A percentile compares a stretch with the other conserved stretches of the same genome.
Conservation (phyloP, 2,113 vertebrate species). For the Ceratotherium simum region DNA sequence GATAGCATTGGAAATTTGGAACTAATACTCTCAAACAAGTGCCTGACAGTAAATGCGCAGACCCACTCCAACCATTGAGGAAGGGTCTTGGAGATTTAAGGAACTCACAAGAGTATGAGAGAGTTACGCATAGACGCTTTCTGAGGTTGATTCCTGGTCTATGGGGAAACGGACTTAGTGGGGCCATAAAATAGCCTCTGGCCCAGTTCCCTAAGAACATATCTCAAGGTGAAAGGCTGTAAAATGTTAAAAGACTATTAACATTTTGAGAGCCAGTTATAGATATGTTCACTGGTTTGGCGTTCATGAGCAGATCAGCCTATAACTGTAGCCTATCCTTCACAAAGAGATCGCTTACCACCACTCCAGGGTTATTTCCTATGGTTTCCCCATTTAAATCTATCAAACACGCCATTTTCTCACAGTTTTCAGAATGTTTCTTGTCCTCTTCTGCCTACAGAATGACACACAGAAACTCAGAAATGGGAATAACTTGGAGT, state of each 20-base stretch:
- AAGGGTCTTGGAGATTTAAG: background rate
- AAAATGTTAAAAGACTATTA: background rate
- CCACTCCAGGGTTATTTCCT: background rate
- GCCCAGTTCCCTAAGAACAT: background rate
- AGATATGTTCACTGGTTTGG: background rate
- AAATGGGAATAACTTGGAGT: background rate
- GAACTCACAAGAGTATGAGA: background rate
- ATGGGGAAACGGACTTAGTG: background rate
- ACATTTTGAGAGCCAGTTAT: background rate
- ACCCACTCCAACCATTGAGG: background rate
- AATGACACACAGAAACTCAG: background rate
- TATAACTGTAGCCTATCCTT: background rate
- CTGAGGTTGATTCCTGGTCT: background rate
- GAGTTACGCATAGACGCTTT: background rate
- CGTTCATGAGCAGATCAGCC: background rate
- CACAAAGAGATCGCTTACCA: background rate
- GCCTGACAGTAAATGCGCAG: background rate
- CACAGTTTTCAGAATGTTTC: background rate
- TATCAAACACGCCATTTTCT: background rate
- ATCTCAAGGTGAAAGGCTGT: background rate
- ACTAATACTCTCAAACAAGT: background rate
- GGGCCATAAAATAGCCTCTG: background rate
- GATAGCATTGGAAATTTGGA: background rate
- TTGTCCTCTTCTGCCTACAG: background rate
- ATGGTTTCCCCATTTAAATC: background rate